phyloP scores from a whole-genome alignment of 2,888 invertebrate species.

The Torymus tubicola region DNA sequence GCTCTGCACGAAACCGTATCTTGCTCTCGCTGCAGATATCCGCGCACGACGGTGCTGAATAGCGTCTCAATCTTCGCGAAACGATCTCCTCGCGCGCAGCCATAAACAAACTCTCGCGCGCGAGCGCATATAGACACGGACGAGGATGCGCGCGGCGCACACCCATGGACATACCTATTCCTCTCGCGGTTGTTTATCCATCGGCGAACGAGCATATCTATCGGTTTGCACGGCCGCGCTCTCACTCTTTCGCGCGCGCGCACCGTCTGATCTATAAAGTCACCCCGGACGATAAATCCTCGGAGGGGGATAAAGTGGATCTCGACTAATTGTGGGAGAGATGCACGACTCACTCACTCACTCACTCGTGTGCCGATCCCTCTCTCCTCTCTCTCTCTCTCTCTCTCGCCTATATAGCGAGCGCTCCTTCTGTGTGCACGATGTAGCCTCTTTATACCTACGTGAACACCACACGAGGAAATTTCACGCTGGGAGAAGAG shows the following conservation, averaged over 20 bases:
- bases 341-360: conserved; percentile 72
- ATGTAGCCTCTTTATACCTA: conserved; percentile 16
- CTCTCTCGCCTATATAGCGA: background rate
- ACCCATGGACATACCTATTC: background rate
- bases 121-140: conserved; percentile 48
- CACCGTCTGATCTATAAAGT: conserved; percentile 68
- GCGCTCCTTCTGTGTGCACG: background rate
- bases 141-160: conserved; percentile 22
- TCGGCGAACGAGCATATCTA: background rate
- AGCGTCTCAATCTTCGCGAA: conserved; percentile 69
- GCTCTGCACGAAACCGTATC: conserved; percentile 37
- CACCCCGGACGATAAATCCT: conserved; percentile 74
- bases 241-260: conserved; percentile 12
- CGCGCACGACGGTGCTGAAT: conserved; percentile 63
- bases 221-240: background rate
- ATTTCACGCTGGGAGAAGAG: conserved; percentile 19
- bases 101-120: conserved; percentile 67
- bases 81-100: conserved; percentile 62
- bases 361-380: conserved; percentile 35
- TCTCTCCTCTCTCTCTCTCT: conserved; percentile 1
- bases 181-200: background rate
- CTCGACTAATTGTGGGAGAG: conserved; percentile 75
- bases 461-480: conserved; percentile 16
- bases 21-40: conserved; percentile 36
- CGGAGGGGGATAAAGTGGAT: conserved; percentile 72